Conservation (phyloP, 1,140 invertebrate genomes). For the Ceratina japonica region DNA sequence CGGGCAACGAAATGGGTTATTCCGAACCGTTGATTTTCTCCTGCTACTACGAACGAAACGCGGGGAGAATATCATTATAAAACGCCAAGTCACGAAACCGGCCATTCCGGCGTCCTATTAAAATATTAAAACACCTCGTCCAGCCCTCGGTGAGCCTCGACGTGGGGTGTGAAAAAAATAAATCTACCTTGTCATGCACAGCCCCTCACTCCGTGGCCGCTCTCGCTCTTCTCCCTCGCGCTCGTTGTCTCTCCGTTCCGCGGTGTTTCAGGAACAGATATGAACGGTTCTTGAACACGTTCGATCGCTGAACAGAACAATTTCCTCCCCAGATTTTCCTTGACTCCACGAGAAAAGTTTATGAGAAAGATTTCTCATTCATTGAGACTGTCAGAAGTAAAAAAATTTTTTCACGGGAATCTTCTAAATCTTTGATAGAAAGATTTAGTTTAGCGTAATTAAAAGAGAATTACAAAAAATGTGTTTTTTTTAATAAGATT, state of each 20-base stretch:
- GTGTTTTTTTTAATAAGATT: too few species aligned
- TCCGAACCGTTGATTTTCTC: constrained; percentile 74
- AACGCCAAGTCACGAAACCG: constrained; percentile 78
- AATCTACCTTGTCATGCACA: constrained; percentile 79
- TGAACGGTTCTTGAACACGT: constrained; percentile 62
- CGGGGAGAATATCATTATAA: constrained; percentile 79
- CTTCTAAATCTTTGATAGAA: too few species aligned
- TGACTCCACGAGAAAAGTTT: constrained; percentile 23
- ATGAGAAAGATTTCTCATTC: background rate
- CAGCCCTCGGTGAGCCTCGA: constrained; percentile 70
- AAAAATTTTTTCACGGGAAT: too few species aligned
- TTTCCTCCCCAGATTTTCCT: constrained; percentile 28
- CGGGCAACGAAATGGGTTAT: constrained; percentile 71
- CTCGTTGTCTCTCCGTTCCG: constrained; percentile 68
- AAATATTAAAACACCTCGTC: constrained; percentile 80
- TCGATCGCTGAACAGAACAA: constrained; percentile 59
- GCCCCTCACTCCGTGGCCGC: constrained; percentile 66
- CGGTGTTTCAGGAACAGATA: constrained; percentile 64
- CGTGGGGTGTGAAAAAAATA: constrained; percentile 78
- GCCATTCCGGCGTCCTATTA: constrained; percentile 77
- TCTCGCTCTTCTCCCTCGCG: constrained; percentile 39
- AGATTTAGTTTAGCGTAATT: too few species aligned
- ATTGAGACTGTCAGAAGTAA: background rate
- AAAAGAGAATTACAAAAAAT: too few species aligned
- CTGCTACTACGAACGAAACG: constrained; percentile 73